Evolutionary conservation across 2,113 vertebrate species (phyloP).

Genomic region (Lipotes vexillifer): DNA sequence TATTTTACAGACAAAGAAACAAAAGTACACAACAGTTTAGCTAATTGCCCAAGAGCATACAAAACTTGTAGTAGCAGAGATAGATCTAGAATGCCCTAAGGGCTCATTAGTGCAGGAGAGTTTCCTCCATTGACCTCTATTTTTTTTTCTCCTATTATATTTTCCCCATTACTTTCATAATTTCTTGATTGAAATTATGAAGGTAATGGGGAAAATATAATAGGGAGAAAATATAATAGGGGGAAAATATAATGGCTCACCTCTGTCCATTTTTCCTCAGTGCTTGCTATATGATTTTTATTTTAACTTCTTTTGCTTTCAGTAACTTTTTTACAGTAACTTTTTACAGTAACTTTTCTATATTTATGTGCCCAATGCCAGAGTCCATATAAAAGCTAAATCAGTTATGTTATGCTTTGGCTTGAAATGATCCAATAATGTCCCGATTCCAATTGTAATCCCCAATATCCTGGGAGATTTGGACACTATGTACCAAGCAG

Average conservation of each 20-base stretch:
- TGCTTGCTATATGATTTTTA: neutral
- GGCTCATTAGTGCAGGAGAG: neutral
- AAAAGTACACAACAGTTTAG: neutral
- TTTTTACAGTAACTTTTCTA: neutral
- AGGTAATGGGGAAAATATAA: too few relatives aligned
- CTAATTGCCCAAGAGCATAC: neutral
- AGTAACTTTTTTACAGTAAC: neutral
- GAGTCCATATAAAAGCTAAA: neutral
- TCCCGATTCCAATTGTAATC: neutral
- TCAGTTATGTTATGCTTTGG: neutral
- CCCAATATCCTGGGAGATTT: neutral
- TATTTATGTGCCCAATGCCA: neutral
- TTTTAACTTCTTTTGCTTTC: neutral
- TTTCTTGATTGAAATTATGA: neutral
- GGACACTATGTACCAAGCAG: neutral
- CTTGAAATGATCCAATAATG: neutral
- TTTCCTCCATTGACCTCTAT: neutral
- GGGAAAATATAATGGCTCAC: neutral
- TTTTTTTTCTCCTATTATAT: neutral
- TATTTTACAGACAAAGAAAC: neutral
- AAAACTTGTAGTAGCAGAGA: neutral
- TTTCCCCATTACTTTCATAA: neutral
- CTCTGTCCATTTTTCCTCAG: neutral
- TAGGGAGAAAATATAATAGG: too few relatives aligned
- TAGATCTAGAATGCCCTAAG: neutral